Evolutionary conservation across 2,113 vertebrate genomes (phyloP).

Genomic region (Periophthalmus modestus): DNA sequence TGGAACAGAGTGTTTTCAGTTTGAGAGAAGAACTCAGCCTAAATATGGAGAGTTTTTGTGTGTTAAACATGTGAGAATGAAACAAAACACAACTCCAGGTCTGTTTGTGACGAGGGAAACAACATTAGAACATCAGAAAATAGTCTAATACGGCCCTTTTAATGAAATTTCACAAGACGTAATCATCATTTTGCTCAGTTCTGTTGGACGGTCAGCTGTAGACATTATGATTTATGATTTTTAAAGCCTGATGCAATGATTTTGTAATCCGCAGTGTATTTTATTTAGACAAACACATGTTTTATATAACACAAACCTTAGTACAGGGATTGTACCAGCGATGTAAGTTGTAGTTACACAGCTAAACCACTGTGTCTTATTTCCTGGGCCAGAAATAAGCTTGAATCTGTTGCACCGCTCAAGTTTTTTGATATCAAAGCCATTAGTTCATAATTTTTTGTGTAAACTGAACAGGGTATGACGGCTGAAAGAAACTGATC

Average conservation of each 20-base stretch:
- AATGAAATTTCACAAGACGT: neutral
- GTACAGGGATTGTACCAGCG: neutral
- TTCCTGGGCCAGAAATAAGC: neutral
- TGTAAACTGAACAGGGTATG: neutral
- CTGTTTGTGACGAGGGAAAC: no score
- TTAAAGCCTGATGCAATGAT: neutral
- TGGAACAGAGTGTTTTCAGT: no score
- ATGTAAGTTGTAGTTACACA: neutral
- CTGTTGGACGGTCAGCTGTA: conserved; percentile 3
- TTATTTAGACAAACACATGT: neutral
- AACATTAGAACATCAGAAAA: no score
- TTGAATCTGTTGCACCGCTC: neutral
- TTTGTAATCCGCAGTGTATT: neutral
- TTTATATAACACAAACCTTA: neutral
- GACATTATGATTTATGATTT: conserved; percentile 4
- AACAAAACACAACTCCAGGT: no score
- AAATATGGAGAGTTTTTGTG: no score
- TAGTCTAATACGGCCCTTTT: neutral
- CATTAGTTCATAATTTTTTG: neutral
- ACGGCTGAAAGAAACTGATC: neutral
- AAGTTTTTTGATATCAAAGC: neutral
- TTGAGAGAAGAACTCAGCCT: no score
- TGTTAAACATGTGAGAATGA: no score
- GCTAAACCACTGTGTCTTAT: neutral
- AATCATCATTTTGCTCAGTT: conserved; percentile 15